Conservation (phyloP, 1,140 invertebrate species). For the Aphelinus certus region DNA sequence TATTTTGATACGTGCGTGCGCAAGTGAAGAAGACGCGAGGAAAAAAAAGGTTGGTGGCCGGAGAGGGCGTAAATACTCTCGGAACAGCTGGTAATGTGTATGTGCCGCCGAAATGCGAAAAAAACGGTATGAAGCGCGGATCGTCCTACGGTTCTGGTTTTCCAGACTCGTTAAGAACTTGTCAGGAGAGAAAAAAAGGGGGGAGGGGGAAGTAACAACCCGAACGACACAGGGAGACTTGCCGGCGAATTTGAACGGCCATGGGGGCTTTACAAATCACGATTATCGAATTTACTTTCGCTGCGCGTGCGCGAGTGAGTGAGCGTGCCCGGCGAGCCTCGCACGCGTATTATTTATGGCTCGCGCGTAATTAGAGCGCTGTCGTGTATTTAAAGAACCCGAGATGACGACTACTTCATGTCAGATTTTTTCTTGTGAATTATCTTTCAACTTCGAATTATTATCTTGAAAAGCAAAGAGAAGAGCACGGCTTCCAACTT, state of each 20-base stretch:
- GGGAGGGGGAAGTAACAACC: conserved; percentile 20
- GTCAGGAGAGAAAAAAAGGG: conserved; percentile 15
- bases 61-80: conserved; percentile 30
- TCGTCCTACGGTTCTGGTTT: conserved; percentile 33
- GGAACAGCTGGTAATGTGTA: conserved; percentile 10
- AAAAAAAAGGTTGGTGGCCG: too few species aligned
- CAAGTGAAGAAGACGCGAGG: too few species aligned
- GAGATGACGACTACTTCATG: neutral
- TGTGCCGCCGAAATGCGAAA: conserved; percentile 33
- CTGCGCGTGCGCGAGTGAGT: neutral
- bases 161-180: conserved; percentile 33
- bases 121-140: conserved; percentile 4
- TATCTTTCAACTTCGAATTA: conserved; percentile 40
- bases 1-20: too few species aligned
- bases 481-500: neutral
- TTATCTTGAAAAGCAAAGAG: conserved; percentile 37
- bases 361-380: conserved; percentile 35
- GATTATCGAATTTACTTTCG: conserved; percentile 40
- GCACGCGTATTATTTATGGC: conserved; percentile 30
- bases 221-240: conserved; percentile 43
- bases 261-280: conserved; percentile 35
- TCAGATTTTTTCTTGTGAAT: conserved; percentile 23
- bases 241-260: conserved; percentile 23
- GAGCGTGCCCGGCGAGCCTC: neutral
- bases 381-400: conserved; percentile 20